Percentiles rank a stretch among this genome's conserved stretches.
Evolutionary conservation across 2,888 invertebrate species (phyloP).

Genomic region (Hemithea aestivaria): DNA sequence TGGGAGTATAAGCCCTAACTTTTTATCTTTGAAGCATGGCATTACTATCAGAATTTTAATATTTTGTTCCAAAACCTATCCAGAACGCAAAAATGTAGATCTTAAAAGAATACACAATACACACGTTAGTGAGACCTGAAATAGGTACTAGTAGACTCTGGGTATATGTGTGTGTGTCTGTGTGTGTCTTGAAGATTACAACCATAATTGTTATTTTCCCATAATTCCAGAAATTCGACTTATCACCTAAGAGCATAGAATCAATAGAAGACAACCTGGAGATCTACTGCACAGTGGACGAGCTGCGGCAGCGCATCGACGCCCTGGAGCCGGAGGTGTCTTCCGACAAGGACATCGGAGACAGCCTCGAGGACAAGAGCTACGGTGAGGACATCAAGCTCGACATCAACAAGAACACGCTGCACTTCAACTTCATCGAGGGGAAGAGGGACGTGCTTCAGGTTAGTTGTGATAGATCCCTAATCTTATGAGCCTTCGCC

Average conservation of each 20-base stretch:
- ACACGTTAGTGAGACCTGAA: no score
- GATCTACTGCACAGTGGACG: slow-evolving; percentile 84
- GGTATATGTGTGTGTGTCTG: no score
- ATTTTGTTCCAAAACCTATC: no score
- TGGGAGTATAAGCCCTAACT: no score
- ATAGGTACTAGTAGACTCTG: no score
- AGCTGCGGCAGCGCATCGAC: slow-evolving; percentile 77
- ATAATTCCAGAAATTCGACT: slow-evolving; percentile 64
- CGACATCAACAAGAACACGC: slow-evolving; percentile 62
- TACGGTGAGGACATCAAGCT: slow-evolving; percentile 50
- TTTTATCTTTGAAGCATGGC: no score
- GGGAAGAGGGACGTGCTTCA: slow-evolving; percentile 70
- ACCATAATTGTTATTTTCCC: neutral
- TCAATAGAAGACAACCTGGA: slow-evolving; percentile 79
- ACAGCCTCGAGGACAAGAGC: slow-evolving; percentile 37
- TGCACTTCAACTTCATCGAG: slow-evolving; percentile 72
- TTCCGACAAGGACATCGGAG: slow-evolving; percentile 42
- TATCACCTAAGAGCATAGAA: slow-evolving; percentile 70
- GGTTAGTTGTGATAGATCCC: slow-evolving; percentile 39
- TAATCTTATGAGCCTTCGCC: no score
- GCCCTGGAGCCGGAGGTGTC: slow-evolving; percentile 63
- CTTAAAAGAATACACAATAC: no score
- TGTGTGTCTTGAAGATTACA: no score
- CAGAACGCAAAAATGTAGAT: no score
- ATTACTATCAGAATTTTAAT: no score